Conservation (phyloP, 2,888 invertebrate species). For the Chesias legatella region DNA sequence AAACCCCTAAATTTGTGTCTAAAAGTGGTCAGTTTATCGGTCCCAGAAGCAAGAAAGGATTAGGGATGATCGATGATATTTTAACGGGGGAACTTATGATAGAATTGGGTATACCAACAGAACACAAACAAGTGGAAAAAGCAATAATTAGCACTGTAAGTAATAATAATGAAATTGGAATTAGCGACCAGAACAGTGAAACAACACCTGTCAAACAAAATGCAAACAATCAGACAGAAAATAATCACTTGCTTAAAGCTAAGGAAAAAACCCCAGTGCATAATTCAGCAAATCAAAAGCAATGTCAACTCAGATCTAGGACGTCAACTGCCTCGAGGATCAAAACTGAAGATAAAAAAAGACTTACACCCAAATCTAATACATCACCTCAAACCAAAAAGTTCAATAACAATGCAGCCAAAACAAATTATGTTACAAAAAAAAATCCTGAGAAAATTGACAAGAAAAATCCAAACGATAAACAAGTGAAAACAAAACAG, state of each 20-base stretch:
- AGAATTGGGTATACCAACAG: slow-evolving; percentile 31
- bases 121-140: slow-evolving; percentile 13
- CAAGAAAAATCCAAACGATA: slow-evolving; percentile 17
- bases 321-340: slow-evolving; percentile 10
- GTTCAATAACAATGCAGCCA: slow-evolving; percentile 2
- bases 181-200: slow-evolving; percentile 50
- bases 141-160: slow-evolving; percentile 29
- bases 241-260: slow-evolving; percentile 1
- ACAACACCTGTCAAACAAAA: slow-evolving; percentile 1
- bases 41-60: slow-evolving; percentile 41
- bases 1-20: slow-evolving; percentile 29
- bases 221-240: slow-evolving; percentile 2
- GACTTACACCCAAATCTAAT: slow-evolving; percentile 1
- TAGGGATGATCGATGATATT: slow-evolving; percentile 54
- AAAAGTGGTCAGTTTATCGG: slow-evolving; percentile 42
- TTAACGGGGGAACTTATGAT: slow-evolving; percentile 63
- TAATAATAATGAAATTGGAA: slow-evolving; percentile 73
- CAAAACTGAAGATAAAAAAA: slow-evolving; percentile 7
- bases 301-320: slow-evolving; percentile 15
- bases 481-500: slow-evolving; percentile 30
- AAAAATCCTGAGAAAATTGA: slow-evolving; percentile 21
- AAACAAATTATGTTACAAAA: slow-evolving; percentile 13
- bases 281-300: slow-evolving; percentile 1
- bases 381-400: slow-evolving; percentile 7
- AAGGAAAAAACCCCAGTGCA: slow-evolving; percentile 4